Percentiles rank a stretch among this genome's conserved stretches.
Conservation (phyloP, 2,888 invertebrate genomes). For the Spisula subtruncata region DNA sequence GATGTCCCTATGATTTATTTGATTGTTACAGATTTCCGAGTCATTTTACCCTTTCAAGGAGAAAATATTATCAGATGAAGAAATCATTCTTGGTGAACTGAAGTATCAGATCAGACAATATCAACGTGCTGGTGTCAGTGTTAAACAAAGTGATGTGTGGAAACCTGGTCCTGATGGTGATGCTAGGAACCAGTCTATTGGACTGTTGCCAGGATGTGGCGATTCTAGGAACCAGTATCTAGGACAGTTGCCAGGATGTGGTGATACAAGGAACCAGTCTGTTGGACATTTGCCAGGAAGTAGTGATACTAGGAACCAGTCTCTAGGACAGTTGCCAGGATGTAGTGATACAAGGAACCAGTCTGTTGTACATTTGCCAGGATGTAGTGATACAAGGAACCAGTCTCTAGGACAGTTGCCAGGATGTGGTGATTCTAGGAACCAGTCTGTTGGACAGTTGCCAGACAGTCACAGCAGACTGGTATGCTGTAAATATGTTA, state of each 20-base stretch:
- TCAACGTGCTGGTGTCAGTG: conserved; percentile 7
- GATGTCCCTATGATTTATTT: not conserved
- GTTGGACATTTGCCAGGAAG: not conserved
- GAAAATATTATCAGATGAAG: conserved; percentile 43
- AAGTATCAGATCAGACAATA: conserved; percentile 55
- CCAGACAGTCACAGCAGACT: not conserved
- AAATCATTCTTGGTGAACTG: conserved; percentile 55
- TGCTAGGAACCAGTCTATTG: not conserved
- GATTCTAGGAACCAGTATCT: not conserved
- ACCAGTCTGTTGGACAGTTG: not conserved
- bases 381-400: not conserved
- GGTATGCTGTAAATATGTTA: not conserved
- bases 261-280: not conserved
- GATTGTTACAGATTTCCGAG: conserved; percentile 59
- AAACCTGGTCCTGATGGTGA: not conserved
- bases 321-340: not conserved
- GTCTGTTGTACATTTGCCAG: not conserved
- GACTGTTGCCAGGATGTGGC: not conserved
- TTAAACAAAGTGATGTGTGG: not conserved
- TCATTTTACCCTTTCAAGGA: conserved; percentile 59
- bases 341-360: not conserved
- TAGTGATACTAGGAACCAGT: not conserved
- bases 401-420: not conserved
- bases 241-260: not conserved
- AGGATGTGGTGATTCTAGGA: not conserved